Evolutionary conservation across 1,140 invertebrate species (phyloP).

Genomic region (Leptopilina boulardi): DNA sequence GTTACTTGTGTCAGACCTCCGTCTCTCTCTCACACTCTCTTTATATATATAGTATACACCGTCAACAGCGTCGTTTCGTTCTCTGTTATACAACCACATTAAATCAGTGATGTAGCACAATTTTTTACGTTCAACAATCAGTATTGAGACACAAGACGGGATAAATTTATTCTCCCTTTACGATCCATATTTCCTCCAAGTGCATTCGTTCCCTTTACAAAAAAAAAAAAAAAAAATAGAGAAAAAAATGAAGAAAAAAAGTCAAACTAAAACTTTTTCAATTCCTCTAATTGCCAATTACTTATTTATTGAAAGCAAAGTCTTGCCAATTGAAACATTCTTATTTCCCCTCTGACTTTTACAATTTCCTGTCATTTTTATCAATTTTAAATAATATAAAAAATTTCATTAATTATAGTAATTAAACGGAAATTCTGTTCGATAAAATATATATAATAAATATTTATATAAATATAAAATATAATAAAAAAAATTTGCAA

Average conservation of each 20-base stretch:
- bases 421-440: no score
- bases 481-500: no score
- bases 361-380: not conserved
- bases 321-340: not conserved
- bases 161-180: constrained; percentile 14
- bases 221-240: no score
- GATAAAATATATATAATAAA: no score
- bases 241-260: not conserved
- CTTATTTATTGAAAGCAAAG: not conserved
- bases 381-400: no score
- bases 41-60: no score
- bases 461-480: no score
- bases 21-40: no score
- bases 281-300: constrained; percentile 16
- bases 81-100: constrained; percentile 19
- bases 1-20: not conserved
- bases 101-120: constrained; percentile 25
- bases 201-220: not conserved
- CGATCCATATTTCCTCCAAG: not conserved
- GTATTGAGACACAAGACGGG: not conserved
- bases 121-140: constrained; percentile 7
- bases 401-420: no score
- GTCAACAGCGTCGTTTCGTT: not conserved
- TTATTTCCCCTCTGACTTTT: not conserved
- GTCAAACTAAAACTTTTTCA: not conserved